Conservation (phyloP, 2,797 vertebrate species). For the Peromyscus melanophrys region DNA sequence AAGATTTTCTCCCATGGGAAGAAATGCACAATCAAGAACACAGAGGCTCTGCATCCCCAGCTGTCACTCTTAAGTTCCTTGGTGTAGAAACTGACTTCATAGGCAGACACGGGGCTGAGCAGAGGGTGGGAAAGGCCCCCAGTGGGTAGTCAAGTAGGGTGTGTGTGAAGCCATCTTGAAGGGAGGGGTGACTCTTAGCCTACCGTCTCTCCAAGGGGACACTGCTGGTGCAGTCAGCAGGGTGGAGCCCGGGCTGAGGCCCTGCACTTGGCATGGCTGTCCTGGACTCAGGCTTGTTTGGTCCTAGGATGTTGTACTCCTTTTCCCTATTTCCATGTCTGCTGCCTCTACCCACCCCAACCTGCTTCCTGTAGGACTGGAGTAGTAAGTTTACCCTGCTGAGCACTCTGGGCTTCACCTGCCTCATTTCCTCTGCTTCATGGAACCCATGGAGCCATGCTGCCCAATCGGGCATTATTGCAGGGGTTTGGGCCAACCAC, state of each 20-base stretch:
- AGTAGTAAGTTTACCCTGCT: background rate
- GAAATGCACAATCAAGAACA: background rate
- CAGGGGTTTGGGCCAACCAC: background rate
- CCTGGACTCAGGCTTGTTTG: rapidly evolving
- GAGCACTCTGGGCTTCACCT: too few relatives aligned
- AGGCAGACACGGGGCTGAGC: rapidly evolving
- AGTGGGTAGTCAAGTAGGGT: too few relatives aligned
- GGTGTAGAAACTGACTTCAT: background rate
- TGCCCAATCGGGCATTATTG: too few relatives aligned
- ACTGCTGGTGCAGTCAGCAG: rapidly evolving
- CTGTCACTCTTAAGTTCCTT: background rate
- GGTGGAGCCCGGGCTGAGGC: background rate
- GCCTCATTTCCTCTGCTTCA: background rate
- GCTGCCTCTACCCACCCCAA: background rate
- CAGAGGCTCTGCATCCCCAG: background rate
- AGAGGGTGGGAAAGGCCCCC: background rate
- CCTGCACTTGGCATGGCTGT: too few relatives aligned
- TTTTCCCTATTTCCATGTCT: rapidly evolving
- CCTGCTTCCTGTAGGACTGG: background rate
- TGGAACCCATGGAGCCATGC: background rate
- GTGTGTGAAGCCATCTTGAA: background rate
- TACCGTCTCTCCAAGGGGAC: background rate
- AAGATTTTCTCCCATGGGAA: background rate
- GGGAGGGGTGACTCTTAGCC: background rate
- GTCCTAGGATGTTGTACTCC: background rate